Evolutionary conservation across 1,140 invertebrate genomes (phyloP).

Genomic region (Colletes gigas): DNA sequence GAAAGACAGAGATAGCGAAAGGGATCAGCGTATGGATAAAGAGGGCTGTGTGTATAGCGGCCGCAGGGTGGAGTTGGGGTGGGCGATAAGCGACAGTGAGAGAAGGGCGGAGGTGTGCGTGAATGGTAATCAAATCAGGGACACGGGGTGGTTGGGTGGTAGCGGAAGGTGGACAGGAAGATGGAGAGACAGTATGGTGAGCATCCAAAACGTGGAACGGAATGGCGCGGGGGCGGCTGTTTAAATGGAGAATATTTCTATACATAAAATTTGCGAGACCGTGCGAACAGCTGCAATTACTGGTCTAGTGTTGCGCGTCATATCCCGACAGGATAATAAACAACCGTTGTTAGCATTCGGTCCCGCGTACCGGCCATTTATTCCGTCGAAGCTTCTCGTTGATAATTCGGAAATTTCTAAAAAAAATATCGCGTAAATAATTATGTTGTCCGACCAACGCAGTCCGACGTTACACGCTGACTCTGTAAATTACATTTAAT

Average conservation of each 20-base stretch:
- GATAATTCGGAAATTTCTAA: too few relatives aligned
- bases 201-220: neutral
- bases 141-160: neutral
- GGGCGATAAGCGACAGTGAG: constrained; percentile 22
- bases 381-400: too few relatives aligned
- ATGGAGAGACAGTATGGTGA: constrained; percentile 4
- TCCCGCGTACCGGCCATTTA: too few relatives aligned
- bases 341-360: too few relatives aligned
- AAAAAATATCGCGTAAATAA: too few relatives aligned
- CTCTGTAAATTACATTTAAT: too few relatives aligned
- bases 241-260: constrained; percentile 10
- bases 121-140: constrained; percentile 40
- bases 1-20: constrained; percentile 26
- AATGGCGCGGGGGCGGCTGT: neutral
- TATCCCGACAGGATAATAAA: too few relatives aligned
- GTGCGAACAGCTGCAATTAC: too few relatives aligned
- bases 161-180: constrained; percentile 15
- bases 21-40: constrained; percentile 22
- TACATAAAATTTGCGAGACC: too few relatives aligned
- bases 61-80: neutral
- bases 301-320: too few relatives aligned
- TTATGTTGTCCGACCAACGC: too few relatives aligned
- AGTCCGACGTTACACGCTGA: too few relatives aligned
- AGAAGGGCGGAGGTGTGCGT: neutral
- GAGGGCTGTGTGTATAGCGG: constrained; percentile 16